These are phyloP conservation scores for Pelagia noctiluca DNA, from an alignment of 30 jellyfish, hydroid and myxozoan genomes.

Conservation along the genomic window DNA sequence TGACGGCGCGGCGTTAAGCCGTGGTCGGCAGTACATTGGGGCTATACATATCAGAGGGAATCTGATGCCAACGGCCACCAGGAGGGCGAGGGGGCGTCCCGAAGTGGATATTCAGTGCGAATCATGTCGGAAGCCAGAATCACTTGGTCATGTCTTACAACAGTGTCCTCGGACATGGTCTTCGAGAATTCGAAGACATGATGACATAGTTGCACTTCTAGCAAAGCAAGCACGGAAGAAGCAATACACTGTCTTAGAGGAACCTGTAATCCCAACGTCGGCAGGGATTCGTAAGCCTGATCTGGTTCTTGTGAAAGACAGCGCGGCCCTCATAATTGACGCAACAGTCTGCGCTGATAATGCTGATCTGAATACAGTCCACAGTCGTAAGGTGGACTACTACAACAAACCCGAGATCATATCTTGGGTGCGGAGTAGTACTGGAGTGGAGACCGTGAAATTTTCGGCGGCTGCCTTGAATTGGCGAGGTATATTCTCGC, in stretches of 20 bases:
- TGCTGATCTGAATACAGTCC: neutral
- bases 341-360: neutral
- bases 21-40: neutral
- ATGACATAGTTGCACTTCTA: neutral
- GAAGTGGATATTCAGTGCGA: neutral
- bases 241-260: neutral
- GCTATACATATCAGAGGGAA: neutral
- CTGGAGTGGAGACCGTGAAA: no score
- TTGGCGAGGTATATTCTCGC: neutral
- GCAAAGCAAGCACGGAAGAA: neutral
- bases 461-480: no score
- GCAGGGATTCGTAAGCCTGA: constrained; percentile 3
- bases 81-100: no score
- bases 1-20: neutral
- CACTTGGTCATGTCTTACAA: neutral
- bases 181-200: neutral
- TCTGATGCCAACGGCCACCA: constrained; percentile 7
- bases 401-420: neutral
- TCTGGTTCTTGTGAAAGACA: neutral
- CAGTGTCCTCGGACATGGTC: neutral
- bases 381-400: constrained; percentile 1
- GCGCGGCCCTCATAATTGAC: neutral
- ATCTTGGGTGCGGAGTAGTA: neutral
- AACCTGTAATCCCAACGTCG: neutral
- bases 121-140: neutral